Conservation (phyloP, 2,113 vertebrate species). For the Solea solea region DNA sequence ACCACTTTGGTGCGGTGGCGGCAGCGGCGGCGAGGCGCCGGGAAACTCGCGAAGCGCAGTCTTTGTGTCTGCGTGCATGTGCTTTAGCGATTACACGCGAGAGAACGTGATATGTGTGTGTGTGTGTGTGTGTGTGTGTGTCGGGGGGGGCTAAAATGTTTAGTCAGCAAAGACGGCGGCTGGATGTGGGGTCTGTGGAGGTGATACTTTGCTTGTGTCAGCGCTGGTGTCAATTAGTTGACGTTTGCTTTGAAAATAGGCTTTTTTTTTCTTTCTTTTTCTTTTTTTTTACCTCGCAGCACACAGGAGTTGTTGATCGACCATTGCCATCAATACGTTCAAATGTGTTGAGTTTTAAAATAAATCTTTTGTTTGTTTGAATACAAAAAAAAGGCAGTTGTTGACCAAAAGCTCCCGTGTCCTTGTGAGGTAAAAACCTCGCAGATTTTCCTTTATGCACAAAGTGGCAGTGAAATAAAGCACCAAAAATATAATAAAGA, state of each 20-base stretch:
- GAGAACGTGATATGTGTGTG: background rate
- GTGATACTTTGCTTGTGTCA: slow-evolving; percentile 2
- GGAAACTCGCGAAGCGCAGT: slow-evolving; percentile 24
- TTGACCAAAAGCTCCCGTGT: no score
- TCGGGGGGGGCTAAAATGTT: background rate
- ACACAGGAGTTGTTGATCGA: no score
- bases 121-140: background rate
- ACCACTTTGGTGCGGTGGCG: slow-evolving; percentile 37
- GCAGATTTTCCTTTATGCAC: no score
- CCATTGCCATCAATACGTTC: no score
- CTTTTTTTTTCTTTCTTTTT: background rate
- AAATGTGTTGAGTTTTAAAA: no score
- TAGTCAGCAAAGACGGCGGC: slow-evolving; percentile 40
- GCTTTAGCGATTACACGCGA: slow-evolving; percentile 5
- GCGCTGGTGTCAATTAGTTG: background rate
- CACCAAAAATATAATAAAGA: no score
- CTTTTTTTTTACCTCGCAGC: background rate
- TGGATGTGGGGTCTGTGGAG: background rate
- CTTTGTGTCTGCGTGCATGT: slow-evolving; percentile 1
- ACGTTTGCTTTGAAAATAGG: background rate
- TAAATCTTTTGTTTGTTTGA: no score
- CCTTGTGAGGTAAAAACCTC: no score
- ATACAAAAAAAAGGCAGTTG: no score
- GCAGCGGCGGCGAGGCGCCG: slow-evolving; percentile 6
- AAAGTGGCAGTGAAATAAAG: no score